Evolutionary conservation across 2,888 invertebrate species (phyloP).

Genomic region (Atethmia centrago): DNA sequence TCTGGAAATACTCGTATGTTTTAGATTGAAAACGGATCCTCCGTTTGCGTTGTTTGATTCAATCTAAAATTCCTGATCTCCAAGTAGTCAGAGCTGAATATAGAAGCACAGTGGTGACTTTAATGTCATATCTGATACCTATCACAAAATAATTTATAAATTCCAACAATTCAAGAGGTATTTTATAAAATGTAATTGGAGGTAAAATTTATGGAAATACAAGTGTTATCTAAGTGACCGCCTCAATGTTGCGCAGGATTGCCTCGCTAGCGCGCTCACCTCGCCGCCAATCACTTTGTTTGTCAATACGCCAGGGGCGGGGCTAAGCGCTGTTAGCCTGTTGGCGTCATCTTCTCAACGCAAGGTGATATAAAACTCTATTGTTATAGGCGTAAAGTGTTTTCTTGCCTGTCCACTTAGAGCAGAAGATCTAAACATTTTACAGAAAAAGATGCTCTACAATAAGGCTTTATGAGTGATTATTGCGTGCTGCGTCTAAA

Average conservation of each 20-base stretch:
- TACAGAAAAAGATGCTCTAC: constrained; percentile 73
- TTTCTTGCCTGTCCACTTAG: constrained; percentile 58
- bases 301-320: constrained; percentile 85
- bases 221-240: constrained; percentile 77
- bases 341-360: constrained; percentile 39
- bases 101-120: not conserved
- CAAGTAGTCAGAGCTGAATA: not conserved
- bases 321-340: constrained; percentile 73
- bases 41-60: too few species aligned
- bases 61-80: not conserved
- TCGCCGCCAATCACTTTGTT: constrained; percentile 85
- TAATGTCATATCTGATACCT: not conserved
- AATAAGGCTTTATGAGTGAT: constrained; percentile 66
- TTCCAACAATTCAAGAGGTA: constrained; percentile 34
- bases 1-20: not conserved
- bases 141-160: constrained; percentile 18
- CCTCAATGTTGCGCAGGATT: constrained; percentile 87
- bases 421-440: constrained; percentile 53
- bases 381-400: constrained; percentile 53
- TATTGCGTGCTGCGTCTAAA: constrained; percentile 65
- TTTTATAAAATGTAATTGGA: constrained; percentile 64
- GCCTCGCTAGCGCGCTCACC: constrained; percentile 75
- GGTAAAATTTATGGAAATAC: constrained; percentile 71
- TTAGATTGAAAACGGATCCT: too few species aligned
- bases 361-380: constrained; percentile 56